A percentile compares a stretch with the other conserved stretches of the same genome.
These are phyloP conservation scores for Archocentrus centrarchus DNA, from an alignment of 2,113 vertebrate genomes.

Conservation along the genomic window DNA sequence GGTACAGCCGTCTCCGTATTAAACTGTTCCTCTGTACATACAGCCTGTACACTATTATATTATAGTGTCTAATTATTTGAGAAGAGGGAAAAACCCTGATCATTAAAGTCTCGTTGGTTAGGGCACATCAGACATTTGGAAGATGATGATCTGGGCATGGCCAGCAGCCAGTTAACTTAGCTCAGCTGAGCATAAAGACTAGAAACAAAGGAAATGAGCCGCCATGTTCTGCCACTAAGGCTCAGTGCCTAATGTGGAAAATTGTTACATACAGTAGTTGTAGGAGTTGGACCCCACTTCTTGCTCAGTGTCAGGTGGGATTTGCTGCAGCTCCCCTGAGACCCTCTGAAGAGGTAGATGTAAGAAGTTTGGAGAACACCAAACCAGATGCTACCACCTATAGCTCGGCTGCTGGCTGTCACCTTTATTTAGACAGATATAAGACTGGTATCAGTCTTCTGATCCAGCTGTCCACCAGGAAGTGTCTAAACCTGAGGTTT, in stretches of 20 bases:
- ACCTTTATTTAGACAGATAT: background rate
- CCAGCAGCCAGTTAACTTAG: background rate
- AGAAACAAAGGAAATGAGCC: background rate
- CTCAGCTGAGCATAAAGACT: background rate
- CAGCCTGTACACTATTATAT: background rate
- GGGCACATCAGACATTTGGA: background rate
- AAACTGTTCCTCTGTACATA: background rate
- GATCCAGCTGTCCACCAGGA: background rate
- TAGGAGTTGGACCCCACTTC: background rate
- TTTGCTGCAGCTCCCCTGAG: background rate
- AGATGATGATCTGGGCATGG: background rate
- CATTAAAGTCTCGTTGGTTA: background rate
- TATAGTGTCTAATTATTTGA: background rate
- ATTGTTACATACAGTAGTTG: background rate
- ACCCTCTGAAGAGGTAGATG: background rate
- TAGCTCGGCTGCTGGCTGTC: background rate
- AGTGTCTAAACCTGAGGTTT: too few relatives aligned
- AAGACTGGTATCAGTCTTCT: background rate
- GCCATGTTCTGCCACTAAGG: background rate
- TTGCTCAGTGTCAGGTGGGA: background rate
- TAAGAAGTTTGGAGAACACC: background rate
- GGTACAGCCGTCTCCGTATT: rapidly evolving
- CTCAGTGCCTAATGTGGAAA: background rate
- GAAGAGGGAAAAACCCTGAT: background rate
- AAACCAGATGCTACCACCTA: background rate